A percentile compares a stretch with the other conserved stretches of the same genome.
phyloP scores from a whole-genome alignment of 2,888 invertebrate species.

The Bugula neritina region DNA sequence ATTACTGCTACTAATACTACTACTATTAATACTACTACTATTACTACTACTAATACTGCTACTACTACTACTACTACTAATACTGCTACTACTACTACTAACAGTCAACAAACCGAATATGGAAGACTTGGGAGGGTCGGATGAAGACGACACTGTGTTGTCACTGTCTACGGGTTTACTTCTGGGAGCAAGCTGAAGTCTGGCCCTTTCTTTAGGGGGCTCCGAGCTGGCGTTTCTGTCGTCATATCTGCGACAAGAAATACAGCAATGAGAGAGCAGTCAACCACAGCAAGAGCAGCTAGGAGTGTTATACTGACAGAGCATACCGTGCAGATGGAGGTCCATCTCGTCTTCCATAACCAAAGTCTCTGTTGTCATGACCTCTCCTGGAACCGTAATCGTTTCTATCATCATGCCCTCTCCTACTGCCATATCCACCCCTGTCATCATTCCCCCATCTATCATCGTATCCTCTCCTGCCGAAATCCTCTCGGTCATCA shows the following conservation, averaged over 20 bases:
- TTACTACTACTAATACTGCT: no score
- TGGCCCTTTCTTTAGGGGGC: conserved; percentile 62
- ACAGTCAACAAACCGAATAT: not conserved
- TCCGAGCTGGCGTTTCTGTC: conserved; percentile 29
- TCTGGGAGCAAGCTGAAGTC: conserved; percentile 73
- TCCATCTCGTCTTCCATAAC: conserved; percentile 4
- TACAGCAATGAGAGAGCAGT: not conserved
- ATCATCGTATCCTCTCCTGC: conserved; percentile 9
- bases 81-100: no score
- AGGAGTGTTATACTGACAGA: not conserved
- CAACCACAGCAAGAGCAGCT: not conserved
- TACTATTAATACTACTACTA: no score
- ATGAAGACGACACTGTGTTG: conserved; percentile 42
- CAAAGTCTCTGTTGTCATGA: not conserved
- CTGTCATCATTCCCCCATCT: not conserved
- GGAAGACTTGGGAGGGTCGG: conserved; percentile 56
- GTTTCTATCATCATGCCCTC: not conserved
- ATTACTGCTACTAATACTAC: no score
- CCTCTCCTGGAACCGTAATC: not conserved
- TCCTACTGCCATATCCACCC: not conserved
- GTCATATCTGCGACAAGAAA: not conserved
- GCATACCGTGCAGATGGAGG: no score
- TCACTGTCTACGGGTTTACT: conserved; percentile 65
- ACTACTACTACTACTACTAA: no score
- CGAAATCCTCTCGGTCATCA: not conserved